Evolutionary conservation across 2,888 invertebrate genomes (phyloP).

Genomic region (Epistrophe eligans): DNA sequence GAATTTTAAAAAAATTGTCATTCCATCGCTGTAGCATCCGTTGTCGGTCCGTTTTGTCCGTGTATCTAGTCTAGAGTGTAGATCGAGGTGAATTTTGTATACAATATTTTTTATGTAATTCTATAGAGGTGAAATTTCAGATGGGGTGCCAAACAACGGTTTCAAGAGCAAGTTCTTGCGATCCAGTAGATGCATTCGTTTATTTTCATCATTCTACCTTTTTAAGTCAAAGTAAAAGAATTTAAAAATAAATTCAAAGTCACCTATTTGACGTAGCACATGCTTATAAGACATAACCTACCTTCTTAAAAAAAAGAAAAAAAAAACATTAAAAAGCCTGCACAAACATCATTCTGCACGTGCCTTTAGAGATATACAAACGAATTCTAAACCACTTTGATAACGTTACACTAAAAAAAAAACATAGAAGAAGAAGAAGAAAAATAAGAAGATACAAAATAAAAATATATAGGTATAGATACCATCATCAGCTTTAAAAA

Average conservation of each 20-base stretch:
- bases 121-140: no score
- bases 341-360: constrained; percentile 42
- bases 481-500: constrained; percentile 2
- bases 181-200: no score
- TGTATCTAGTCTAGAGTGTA: no score
- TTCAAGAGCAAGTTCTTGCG: no score
- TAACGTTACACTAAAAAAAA: constrained; percentile 13
- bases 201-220: background rate
- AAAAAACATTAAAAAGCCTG: constrained; percentile 50
- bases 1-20: no score
- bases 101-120: no score
- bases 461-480: background rate
- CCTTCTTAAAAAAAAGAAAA: background rate
- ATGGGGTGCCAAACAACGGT: no score
- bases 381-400: constrained; percentile 23
- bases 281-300: constrained; percentile 5
- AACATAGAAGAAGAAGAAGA: background rate
- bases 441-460: background rate
- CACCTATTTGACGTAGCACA: constrained; percentile 10
- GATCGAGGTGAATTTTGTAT: no score
- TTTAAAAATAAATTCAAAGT: constrained; percentile 29
- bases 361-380: constrained; percentile 1
- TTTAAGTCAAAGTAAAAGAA: background rate
- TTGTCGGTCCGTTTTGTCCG: no score
- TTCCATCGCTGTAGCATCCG: no score